A percentile compares a stretch with the other conserved stretches of the same genome.
These are phyloP conservation scores for Drosophila neoperkinsi DNA, from an alignment of 2,888 invertebrate genomes.

Conservation along the genomic window DNA sequence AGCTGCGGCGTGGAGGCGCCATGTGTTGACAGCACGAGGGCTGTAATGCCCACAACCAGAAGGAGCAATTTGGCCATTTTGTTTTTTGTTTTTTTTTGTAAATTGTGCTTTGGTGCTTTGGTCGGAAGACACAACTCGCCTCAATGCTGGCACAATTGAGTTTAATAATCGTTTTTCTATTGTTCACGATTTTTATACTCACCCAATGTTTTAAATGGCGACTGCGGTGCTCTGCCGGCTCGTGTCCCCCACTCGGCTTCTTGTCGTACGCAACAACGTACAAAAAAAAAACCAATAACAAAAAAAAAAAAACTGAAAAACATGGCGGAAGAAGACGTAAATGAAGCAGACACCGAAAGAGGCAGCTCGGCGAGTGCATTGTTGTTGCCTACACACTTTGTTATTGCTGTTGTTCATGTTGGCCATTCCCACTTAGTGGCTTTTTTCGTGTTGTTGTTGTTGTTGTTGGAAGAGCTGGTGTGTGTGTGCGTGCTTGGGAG, in stretches of 20 bases:
- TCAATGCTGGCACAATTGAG: conserved; percentile 83
- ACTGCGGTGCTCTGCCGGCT: conserved; percentile 10
- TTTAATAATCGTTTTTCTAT: conserved; percentile 85
- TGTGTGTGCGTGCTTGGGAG: conserved; percentile 48
- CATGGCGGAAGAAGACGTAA: conserved; percentile 80
- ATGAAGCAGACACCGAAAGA: conserved; percentile 70
- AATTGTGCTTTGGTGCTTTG: conserved; percentile 6
- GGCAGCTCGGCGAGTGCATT: conserved; percentile 41
- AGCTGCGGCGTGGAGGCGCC: conserved; percentile 88
- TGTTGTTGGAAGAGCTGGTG: conserved; percentile 29
- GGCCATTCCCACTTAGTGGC: conserved; percentile 24
- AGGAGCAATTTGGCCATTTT: conserved; percentile 83
- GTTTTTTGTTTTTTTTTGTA: conserved; percentile 28
- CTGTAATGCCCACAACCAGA: conserved; percentile 87
- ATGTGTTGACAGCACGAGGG: conserved; percentile 84
- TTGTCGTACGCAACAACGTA: conserved; percentile 40
- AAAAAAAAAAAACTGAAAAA: conserved; percentile 26
- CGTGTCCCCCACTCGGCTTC: conserved; percentile 34
- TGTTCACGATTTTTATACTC: conserved; percentile 85
- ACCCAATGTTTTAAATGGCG: conserved; percentile 64
- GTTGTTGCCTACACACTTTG: conserved; percentile 23
- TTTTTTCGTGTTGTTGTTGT: background rate
- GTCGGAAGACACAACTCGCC: conserved; percentile 78
- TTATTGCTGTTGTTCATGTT: conserved; percentile 16
- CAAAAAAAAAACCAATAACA: conserved; percentile 33